A percentile compares a stretch with the other conserved stretches of the same genome.
phyloP scores from a whole-genome alignment of 30 jellyfish, hydroid and myxozoan species.

The Cassiopea andromeda region DNA sequence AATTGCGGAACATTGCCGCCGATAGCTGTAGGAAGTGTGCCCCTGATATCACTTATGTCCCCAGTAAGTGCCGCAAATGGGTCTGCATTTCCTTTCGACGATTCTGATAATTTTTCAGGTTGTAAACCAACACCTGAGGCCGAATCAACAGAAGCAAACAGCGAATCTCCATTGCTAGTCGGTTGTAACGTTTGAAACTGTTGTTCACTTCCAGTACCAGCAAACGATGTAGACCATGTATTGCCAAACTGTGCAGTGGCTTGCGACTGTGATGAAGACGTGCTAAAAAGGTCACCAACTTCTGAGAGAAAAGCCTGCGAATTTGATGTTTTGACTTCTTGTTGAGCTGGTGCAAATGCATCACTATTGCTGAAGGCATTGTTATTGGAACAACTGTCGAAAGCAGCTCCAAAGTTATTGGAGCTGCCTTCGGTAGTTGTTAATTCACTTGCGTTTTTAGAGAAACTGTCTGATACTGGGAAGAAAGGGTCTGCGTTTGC shows the following conservation, averaged over 20 bases:
- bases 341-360: constrained; percentile 43
- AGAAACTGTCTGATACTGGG: constrained; percentile 30
- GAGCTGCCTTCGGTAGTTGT: constrained; percentile 32
- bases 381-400: not conserved
- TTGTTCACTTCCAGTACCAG: constrained; percentile 5
- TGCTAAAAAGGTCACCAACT: constrained; percentile 62
- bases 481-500: constrained; percentile 25
- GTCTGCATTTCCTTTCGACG: constrained; percentile 35
- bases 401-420: not conserved
- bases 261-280: constrained; percentile 12
- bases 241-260: not conserved
- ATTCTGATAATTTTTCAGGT: constrained; percentile 60
- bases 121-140: constrained; percentile 28
- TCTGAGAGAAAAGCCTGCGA: constrained; percentile 35
- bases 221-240: constrained; percentile 31
- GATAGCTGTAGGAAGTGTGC: constrained; percentile 64
- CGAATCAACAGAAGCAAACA: constrained; percentile 34
- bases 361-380: constrained; percentile 41
- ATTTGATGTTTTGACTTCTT: not conserved
- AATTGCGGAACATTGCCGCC: constrained; percentile 58
- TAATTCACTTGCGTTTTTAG: constrained; percentile 9
- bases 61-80: constrained; percentile 74
- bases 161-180: constrained; percentile 23
- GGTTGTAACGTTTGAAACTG: constrained; percentile 41
- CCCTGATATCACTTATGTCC: constrained; percentile 59